A percentile compares a stretch with the other conserved stretches of the same genome.
These are phyloP conservation scores for Hemiprocne comata DNA, from an alignment of 2,113 vertebrate species.

Conservation along the genomic window DNA sequence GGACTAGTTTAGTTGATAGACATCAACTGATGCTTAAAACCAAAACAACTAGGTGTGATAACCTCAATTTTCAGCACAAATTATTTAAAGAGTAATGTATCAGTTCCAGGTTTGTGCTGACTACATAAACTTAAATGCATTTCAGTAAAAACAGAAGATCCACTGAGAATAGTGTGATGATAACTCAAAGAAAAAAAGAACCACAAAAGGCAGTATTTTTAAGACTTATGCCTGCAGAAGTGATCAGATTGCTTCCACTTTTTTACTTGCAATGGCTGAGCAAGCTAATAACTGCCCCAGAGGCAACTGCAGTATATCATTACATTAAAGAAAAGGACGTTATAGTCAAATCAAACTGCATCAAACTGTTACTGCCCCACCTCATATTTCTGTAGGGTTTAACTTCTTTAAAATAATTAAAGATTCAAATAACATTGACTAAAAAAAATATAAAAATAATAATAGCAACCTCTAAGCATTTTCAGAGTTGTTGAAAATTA, in stretches of 20 bases:
- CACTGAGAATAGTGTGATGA: constrained; percentile 21
- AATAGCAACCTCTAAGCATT: not conserved
- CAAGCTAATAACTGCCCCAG: not conserved
- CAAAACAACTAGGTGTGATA: constrained; percentile 17
- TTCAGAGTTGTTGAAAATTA: not conserved
- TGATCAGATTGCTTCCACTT: not conserved
- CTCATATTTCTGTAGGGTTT: not conserved
- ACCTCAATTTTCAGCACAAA: constrained; percentile 32
- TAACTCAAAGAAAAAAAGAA: not conserved
- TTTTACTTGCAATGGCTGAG: not conserved
- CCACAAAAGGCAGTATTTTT: not conserved
- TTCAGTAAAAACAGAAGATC: constrained; percentile 9
- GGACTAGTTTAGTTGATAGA: constrained; percentile 5
- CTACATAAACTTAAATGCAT: not conserved
- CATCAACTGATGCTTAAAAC: not conserved
- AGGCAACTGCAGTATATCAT: not conserved
- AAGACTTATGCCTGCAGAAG: not conserved
- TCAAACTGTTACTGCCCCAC: not conserved
- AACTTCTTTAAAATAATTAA: not conserved
- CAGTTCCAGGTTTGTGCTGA: constrained; percentile 32
- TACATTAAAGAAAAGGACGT: not conserved
- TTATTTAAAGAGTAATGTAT: not conserved
- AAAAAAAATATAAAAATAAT: not conserved
- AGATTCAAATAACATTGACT: not conserved
- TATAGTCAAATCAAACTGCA: not conserved